Evolutionary conservation across 2,113 vertebrate species (phyloP).

Genomic region (Ochotona princeps): DNA sequence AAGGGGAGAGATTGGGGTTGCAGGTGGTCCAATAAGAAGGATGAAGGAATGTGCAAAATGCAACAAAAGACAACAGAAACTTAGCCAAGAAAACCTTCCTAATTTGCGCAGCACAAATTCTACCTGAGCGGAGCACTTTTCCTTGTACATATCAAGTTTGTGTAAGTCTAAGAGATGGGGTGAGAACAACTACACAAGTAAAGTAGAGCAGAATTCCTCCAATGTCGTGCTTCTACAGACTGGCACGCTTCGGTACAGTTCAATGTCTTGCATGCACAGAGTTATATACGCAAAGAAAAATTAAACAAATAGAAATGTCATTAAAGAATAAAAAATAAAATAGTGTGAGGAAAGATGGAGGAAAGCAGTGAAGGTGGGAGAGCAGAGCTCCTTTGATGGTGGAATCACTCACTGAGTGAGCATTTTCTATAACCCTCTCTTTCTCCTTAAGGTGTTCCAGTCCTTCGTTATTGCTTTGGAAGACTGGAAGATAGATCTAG

Average conservation of each 20-base stretch:
- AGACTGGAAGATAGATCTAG: slow-evolving; percentile 69
- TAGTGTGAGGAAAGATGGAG: fast-evolving
- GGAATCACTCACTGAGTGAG: slow-evolving; percentile 17
- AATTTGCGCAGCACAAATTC: background rate
- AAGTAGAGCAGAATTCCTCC: background rate
- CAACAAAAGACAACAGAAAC: background rate
- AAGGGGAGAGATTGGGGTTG: fast-evolving
- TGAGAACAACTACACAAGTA: background rate
- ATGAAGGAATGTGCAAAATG: background rate
- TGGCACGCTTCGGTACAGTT: background rate
- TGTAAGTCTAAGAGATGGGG: background rate
- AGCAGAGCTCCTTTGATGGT: background rate
- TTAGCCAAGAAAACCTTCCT: background rate
- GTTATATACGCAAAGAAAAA: background rate
- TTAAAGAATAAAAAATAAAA: background rate
- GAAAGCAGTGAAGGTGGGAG: too few relatives aligned
- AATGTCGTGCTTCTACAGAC: background rate
- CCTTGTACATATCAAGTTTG: background rate
- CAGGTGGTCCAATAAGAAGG: too few relatives aligned
- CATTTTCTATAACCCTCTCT: slow-evolving; percentile 66
- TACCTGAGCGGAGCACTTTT: background rate
- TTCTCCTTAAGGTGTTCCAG: slow-evolving; percentile 59
- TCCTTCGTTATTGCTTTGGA: slow-evolving; percentile 61
- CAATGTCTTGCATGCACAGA: background rate
- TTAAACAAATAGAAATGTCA: background rate